Base-by-base conservation (phyloP, 2,797 vertebrate species). In the Setipinna tenuifilis region DNA sequence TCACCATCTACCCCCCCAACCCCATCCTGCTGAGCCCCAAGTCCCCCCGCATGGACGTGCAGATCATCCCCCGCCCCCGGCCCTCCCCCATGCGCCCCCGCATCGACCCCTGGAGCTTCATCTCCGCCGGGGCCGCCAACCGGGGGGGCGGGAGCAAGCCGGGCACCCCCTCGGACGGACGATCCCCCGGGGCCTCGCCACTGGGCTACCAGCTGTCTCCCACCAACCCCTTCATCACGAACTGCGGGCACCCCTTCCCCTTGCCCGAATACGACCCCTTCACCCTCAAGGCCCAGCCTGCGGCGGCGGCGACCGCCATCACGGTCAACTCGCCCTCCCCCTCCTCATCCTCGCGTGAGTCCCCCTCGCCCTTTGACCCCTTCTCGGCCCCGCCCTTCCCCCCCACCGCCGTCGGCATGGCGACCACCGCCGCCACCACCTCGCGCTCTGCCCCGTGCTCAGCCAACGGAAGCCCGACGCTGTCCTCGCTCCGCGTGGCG, bases 21-120 rank as follows among this genome's bases (percentile, higher is more conserved):
- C 92, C 94, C 0, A 93, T 90, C 19, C 93, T 95, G 0, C 96
- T 95, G 87, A 97, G 95, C 91, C 96, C 96, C n/a, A 96, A 96
- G 84, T 95, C 96, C 9, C 94, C 93, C 0, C 96, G 95, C 19
- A 93, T 97, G 57, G 95, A 96, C 4, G 95, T 96, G 62, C 95
- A 93, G 59, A 95, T 97, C 89, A 95, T 97, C 82, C 95, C 97
- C 3, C 92, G 97, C 2, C 97, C 97, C 0, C 95, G 97, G 0
- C 97, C 97, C 0, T 97, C 97, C 0, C 95, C 96, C 2, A 91
- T 96, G n/a, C 96, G 97, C 0, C 95, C 91, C 68, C 96, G 97
- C 87, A 97, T 98, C 0, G 97, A 98, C 89, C 97, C 97, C 0
- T 98, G 97, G 97, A 98, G 97, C 93, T 98, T 97, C 28, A 94